phyloP scores from a whole-genome alignment of 2,888 invertebrate genomes.

The Masnerella sp. region DNA sequence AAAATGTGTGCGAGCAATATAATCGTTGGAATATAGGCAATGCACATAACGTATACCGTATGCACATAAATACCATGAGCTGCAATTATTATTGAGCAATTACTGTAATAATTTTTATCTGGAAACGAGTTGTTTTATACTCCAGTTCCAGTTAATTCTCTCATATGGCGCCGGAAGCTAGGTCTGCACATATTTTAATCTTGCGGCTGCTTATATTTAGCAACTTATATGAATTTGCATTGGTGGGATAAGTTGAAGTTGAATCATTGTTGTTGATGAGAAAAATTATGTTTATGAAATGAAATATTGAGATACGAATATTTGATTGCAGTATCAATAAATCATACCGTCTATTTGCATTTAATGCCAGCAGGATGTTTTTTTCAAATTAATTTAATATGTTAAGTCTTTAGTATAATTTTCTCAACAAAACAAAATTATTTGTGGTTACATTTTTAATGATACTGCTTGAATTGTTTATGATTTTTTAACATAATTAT shows the following conservation, averaged over 20 bases:
- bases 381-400: too few relatives aligned
- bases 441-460: too few relatives aligned
- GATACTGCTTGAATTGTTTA: too few relatives aligned
- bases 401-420: too few relatives aligned
- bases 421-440: too few relatives aligned
- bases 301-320: neutral
- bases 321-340: neutral
- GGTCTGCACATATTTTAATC: conserved; percentile 11
- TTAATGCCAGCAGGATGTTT: too few relatives aligned
- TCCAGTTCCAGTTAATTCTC: conserved; percentile 16
- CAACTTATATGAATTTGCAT: neutral
- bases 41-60: conserved; percentile 9
- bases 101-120: conserved; percentile 19
- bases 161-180: conserved; percentile 34
- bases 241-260: neutral
- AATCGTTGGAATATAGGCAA: conserved; percentile 7
- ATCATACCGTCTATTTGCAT: too few relatives aligned
- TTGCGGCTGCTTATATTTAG: neutral
- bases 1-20: conserved; percentile 1
- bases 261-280: neutral
- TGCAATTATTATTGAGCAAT: conserved; percentile 38
- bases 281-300: neutral
- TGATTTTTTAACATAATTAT: too few relatives aligned
- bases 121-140: conserved; percentile 7
- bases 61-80: conserved; percentile 9